Evolutionary conservation across 1,140 invertebrate genomes (phyloP).

Genomic region (Cheumatopsyche charites): DNA sequence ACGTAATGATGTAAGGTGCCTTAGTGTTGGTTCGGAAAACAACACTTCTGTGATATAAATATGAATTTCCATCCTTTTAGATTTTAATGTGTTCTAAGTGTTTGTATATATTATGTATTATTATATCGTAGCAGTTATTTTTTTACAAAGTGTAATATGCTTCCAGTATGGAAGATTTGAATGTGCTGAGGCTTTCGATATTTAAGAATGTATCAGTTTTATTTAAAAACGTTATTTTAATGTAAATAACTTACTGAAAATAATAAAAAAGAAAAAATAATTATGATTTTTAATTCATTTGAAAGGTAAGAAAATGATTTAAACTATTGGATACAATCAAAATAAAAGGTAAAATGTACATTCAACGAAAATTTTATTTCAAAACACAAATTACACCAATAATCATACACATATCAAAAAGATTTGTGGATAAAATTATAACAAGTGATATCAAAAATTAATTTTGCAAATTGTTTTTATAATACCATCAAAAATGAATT

Average conservation of each 20-base stretch:
- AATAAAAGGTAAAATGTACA: too few relatives aligned
- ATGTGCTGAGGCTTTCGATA: background rate
- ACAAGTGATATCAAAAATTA: too few relatives aligned
- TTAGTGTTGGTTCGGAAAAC: conserved; percentile 20
- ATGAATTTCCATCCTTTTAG: conserved; percentile 21
- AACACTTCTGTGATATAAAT: conserved; percentile 36
- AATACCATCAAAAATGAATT: too few relatives aligned
- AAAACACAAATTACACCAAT: too few relatives aligned
- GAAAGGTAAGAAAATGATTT: too few relatives aligned
- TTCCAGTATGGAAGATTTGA: background rate
- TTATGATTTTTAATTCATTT: background rate
- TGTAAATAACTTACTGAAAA: conserved; percentile 1
- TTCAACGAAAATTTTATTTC: too few relatives aligned
- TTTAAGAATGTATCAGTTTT: background rate
- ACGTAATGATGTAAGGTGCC: conserved; percentile 20
- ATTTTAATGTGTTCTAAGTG: background rate
- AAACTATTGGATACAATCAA: too few relatives aligned
- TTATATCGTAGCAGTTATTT: conserved; percentile 4
- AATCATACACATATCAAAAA: too few relatives aligned
- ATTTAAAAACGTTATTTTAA: conserved; percentile 14
- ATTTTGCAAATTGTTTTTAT: too few relatives aligned
- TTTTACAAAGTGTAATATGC: conserved; percentile 9
- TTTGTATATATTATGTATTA: conserved; percentile 5
- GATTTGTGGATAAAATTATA: too few relatives aligned
- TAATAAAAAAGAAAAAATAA: background rate